Percentiles rank a stretch among this genome's conserved stretches.
phyloP scores from a whole-genome alignment of 2,888 invertebrate species.

The Scotopteryx bipunctaria region DNA sequence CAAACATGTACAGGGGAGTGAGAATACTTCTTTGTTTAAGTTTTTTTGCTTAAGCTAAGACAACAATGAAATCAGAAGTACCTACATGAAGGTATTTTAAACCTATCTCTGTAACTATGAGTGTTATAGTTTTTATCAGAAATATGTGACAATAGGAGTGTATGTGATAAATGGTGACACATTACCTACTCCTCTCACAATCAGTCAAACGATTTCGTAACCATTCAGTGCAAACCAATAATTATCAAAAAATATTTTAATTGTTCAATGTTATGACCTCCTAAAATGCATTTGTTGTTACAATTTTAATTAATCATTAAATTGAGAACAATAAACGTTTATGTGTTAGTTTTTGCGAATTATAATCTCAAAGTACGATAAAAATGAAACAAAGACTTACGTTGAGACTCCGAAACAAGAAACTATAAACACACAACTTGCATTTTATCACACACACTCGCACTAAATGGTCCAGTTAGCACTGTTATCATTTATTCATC shows the following conservation, averaged over 20 bases:
- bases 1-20: too few relatives aligned
- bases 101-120: not conserved
- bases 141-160: not conserved
- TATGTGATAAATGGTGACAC: not conserved
- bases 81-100: not conserved
- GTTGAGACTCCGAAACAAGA: not conserved
- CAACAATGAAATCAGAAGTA: not conserved
- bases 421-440: constrained; percentile 10
- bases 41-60: too few relatives aligned
- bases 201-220: not conserved
- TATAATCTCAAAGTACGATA: not conserved
- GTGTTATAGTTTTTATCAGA: not conserved
- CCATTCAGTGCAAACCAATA: not conserved
- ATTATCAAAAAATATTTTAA: not conserved
- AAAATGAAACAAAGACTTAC: constrained; percentile 16
- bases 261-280: not conserved
- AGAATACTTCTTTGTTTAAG: too few relatives aligned
- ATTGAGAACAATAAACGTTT: too few relatives aligned
- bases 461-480: not conserved
- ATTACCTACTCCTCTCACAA: not conserved
- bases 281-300: not conserved
- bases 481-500: constrained; percentile 1
- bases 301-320: not conserved
- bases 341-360: too few relatives aligned
- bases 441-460: constrained; percentile 16